Base-by-base conservation (phyloP, 1,140 invertebrate genomes). In the Drosophila equinoxialis region DNA sequence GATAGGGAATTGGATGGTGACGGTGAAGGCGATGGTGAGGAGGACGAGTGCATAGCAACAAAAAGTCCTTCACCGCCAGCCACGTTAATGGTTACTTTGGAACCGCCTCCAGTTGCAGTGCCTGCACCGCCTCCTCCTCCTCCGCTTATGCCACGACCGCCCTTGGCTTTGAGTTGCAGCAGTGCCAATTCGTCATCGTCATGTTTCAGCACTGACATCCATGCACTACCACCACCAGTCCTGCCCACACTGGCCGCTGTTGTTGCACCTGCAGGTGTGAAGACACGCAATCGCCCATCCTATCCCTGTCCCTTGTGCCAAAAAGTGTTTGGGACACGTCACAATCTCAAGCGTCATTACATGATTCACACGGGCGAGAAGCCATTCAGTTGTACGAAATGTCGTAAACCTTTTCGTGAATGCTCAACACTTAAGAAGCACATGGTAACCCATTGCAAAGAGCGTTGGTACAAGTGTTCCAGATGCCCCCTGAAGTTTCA, bases 291-390 rank as follows among this genome's bases (percentile, higher is more conserved):
- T 59, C 84, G 79, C 0, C 35, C 78, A 17, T 79, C 67, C 13
- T 92, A 90, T 63, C 73, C 81, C 7, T 92, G 91, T 13, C 86
- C 91, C 0, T 41, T 92, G 3, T 92, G 91, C 48, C 71, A 90
- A 54, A 91, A 91, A n/a, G 69, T 81, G 1, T 92, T 92, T 55
- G 91, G 91, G n/a, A 92, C 89, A 2, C 78, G 91, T 6, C 91
- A 92, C 57, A 92, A 92, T 66, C 82, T 92, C 0, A 92, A 92
- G 62, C 86, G 91, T 2, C 91, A 92, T 65, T 90, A 86, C 26
- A 92, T 92, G 91, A 92, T 92, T 6, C 91, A 92, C 45, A 92
- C 91, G 1, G 91, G 91, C 2, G 89, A 92, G 60, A 92, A 92
- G 45, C 91, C 91, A 0, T 92, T 85, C 57, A 91, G 85, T 62